Evolutionary conservation across 1,140 invertebrate species (phyloP).

Genomic region (Vollenhovia emeryi): DNA sequence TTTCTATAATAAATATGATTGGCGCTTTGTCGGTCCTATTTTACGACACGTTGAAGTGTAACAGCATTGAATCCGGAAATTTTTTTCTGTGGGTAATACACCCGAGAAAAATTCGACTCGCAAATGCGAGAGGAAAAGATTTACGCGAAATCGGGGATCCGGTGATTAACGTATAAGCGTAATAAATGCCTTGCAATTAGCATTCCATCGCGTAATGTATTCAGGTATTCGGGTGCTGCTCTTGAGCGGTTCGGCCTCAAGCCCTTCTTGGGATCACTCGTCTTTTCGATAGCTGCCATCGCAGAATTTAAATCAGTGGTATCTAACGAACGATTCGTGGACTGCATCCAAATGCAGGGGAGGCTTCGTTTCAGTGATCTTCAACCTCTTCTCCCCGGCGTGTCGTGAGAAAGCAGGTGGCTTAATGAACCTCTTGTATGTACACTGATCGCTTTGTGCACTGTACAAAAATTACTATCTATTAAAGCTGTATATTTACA

Average conservation of each 20-base stretch:
- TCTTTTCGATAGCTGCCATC: conserved; percentile 61
- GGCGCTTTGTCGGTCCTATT: no score
- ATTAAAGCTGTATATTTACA: no score
- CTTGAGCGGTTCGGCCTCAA: conserved; percentile 8
- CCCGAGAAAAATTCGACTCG: conserved; percentile 9
- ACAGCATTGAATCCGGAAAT: no score
- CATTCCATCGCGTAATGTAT: conserved; percentile 63
- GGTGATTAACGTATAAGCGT: conserved; percentile 25
- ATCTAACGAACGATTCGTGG: conserved; percentile 61
- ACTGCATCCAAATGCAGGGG: conserved; percentile 54
- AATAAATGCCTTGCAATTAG: conserved; percentile 60
- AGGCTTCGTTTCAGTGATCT: conserved; percentile 1
- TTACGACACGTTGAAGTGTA: no score
- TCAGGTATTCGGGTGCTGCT: conserved; percentile 58
- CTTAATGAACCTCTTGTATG: not conserved
- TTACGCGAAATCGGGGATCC: not conserved
- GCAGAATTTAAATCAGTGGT: conserved; percentile 58
- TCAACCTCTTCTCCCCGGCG: conserved; percentile 14
- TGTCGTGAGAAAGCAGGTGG: not conserved
- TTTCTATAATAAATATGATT: no score
- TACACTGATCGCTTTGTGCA: not conserved
- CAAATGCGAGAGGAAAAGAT: not conserved
- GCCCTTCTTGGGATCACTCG: conserved; percentile 50
- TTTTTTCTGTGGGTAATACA: no score
- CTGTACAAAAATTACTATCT: no score